Conservation (phyloP, 2,888 invertebrate species). For the Noctua comes region DNA sequence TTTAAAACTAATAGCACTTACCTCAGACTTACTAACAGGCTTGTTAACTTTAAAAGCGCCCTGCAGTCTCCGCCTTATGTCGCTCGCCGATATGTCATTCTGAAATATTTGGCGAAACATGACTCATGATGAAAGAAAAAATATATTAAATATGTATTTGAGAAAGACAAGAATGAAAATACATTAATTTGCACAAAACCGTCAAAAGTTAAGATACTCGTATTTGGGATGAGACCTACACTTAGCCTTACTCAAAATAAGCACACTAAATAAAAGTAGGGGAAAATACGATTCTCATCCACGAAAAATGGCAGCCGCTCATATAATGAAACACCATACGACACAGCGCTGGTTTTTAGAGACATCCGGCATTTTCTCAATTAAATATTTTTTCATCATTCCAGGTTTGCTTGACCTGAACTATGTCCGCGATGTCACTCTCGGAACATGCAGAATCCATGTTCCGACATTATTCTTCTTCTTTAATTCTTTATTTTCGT, state of each 20-base stretch:
- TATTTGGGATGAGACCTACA: neutral
- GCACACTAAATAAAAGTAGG: no score
- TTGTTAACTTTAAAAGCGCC: slow-evolving; percentile 56
- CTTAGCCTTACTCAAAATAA: neutral
- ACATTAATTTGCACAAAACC: neutral
- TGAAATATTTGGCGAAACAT: slow-evolving; percentile 70
- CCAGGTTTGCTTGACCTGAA: no score
- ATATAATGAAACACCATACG: no score
- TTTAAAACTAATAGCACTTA: slow-evolving; percentile 14
- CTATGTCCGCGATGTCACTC: no score
- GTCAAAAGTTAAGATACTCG: neutral
- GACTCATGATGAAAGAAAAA: neutral
- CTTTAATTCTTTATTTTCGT: no score
- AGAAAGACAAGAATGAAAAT: neutral
- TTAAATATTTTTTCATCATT: no score
- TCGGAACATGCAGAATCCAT: no score
- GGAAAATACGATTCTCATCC: no score
- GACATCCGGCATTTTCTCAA: no score
- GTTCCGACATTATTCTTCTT: no score
- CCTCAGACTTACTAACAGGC: neutral
- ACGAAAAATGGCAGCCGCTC: no score
- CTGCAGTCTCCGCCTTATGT: slow-evolving; percentile 93
- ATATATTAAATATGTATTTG: neutral
- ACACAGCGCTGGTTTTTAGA: no score
- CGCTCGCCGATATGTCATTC: slow-evolving; percentile 95